Evolutionary conservation across 2,888 invertebrate genomes (phyloP), one percentile per base, ranked within the genome.

Genomic region (Zonitis immaculata): DNA sequence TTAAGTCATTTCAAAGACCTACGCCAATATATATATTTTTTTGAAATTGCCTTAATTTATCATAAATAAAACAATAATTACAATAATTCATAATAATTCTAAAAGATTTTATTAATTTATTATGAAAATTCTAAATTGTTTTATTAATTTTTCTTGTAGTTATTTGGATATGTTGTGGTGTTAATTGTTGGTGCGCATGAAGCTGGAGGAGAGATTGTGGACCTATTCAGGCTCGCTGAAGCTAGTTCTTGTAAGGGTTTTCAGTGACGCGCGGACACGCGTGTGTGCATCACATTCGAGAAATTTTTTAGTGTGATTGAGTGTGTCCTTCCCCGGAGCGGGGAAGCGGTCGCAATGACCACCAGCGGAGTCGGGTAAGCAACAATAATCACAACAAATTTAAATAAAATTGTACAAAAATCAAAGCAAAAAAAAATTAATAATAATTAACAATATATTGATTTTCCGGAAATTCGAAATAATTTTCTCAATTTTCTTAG

Each of bases 261-360:
- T 75, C 73, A 77, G 77, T 76, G 72, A 68, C 74, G 75, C 74
- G 73, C 73, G 69, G 68, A 68, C 70, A 62, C 73, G 75, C 75
- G 75, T 73, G 73, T 71, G 71, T 69, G 65, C 63, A 66, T 68
- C 67, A 70, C 70, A 70, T 56, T 12, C 9, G 18, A 56, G 66
- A 66, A 66, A 66, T 67, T 56, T 52, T n/a, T n/a, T n/a, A n/a
- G n/a, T 62, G 65, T 69, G 70, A 9, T 35, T 16, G 1, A 69
- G 67, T 63, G 68, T 69, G 69, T 62, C 61, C 64, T 66, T 68
- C 67, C 72, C 74, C 72, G 62, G 60, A 52, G 54, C 59, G 66
- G 72, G 73, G 71, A 69, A 66, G 66, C 63, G 71, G 70, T 67
- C 70, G 71, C 67, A 60, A 75, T 75, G 75, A 67, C 69, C 70